phyloP scores from a whole-genome alignment of 2,888 invertebrate species.

The Hymenopus coronatus region DNA sequence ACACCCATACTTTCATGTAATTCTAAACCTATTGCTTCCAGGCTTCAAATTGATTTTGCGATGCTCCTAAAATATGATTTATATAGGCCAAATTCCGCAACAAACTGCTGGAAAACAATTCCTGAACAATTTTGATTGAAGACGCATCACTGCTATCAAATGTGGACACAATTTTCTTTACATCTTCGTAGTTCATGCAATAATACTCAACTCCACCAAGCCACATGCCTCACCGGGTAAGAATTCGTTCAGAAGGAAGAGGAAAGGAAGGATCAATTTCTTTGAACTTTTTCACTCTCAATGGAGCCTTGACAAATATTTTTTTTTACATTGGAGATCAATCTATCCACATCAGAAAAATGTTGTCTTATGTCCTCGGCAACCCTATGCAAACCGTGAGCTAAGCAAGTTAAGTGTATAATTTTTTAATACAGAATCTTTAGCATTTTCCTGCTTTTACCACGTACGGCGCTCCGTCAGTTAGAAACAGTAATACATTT shows the following conservation, averaged over 20 bases:
- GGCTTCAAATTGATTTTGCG: background rate
- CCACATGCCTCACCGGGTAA: conserved; percentile 42
- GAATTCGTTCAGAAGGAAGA: conserved; percentile 40
- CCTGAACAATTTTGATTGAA: too few relatives aligned
- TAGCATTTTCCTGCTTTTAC: conserved; percentile 36
- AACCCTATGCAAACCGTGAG: too few relatives aligned
- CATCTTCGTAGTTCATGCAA: conserved; percentile 23
- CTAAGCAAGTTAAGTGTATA: conserved; percentile 39
- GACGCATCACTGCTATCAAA: too few relatives aligned
- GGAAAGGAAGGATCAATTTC: conserved; percentile 38
- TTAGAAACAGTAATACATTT: too few relatives aligned
- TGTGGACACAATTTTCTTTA: too few relatives aligned
- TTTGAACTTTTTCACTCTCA: conserved; percentile 38
- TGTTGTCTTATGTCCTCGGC: too few relatives aligned
- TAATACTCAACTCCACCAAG: conserved; percentile 39
- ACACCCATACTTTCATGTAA: background rate
- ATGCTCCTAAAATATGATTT: background rate
- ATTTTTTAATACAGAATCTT: conserved; percentile 39
- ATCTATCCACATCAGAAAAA: too few relatives aligned
- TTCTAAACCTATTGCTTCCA: background rate
- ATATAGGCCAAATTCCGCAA: conserved; percentile 2
- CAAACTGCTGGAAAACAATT: background rate
- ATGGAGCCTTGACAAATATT: conserved; percentile 39
- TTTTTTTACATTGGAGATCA: conserved; percentile 39
- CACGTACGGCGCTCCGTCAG: conserved; percentile 39